Percentiles rank a stretch among this genome's conserved stretches.
phyloP scores from a whole-genome alignment of 2,888 invertebrate species.

The Neoscelio sp. region DNA sequence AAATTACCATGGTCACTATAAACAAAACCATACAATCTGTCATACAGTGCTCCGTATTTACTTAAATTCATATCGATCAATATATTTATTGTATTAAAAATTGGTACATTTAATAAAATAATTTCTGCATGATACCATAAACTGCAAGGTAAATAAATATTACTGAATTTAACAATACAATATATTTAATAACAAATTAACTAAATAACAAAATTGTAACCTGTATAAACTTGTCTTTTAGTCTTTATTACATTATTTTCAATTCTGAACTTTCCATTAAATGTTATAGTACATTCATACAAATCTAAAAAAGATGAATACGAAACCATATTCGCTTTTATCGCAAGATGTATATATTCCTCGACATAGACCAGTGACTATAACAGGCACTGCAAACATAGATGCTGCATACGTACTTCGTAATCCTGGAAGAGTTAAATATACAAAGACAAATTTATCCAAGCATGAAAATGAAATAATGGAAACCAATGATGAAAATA shows the following conservation, averaged over 20 bases:
- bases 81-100: background rate
- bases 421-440: constrained; percentile 54
- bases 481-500: constrained; percentile 13
- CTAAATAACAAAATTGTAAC: no score
- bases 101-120: no score
- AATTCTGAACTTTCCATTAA: no score
- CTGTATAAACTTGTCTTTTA: no score
- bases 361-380: constrained; percentile 64
- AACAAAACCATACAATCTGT: background rate
- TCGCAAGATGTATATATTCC: constrained; percentile 14
- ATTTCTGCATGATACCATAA: background rate
- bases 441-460: background rate
- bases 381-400: constrained; percentile 73
- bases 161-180: background rate
- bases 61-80: background rate
- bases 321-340: constrained; percentile 6
- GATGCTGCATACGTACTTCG: constrained; percentile 72
- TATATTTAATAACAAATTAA: background rate
- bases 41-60: background rate
- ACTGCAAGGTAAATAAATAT: background rate
- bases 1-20: constrained; percentile 33
- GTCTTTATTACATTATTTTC: no score
- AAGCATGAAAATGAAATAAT: background rate
- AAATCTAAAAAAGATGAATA: no score
- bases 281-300: no score